Conservation (phyloP, 2,113 vertebrate genomes). For the Channa maculata region DNA sequence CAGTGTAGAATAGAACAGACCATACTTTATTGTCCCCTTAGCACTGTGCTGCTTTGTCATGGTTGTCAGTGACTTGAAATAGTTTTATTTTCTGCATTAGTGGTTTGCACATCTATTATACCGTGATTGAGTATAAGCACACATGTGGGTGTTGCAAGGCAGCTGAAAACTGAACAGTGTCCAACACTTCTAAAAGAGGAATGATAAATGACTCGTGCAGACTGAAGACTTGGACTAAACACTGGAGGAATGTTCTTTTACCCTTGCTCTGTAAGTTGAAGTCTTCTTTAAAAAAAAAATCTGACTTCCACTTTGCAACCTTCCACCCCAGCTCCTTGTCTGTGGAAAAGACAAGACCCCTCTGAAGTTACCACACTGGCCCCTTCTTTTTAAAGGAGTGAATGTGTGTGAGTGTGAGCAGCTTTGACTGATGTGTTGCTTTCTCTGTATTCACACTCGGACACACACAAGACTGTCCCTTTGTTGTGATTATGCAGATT, state of each 20-base stretch:
- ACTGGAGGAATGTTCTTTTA: constrained; percentile 33
- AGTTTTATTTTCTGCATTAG: neutral
- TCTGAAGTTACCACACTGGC: constrained; percentile 62
- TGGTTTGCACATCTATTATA: neutral
- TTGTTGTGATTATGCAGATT: constrained; percentile 74
- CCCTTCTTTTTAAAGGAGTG: constrained; percentile 38
- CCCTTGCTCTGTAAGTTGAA: constrained; percentile 36
- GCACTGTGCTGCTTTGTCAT: neutral
- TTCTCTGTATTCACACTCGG: constrained; percentile 9
- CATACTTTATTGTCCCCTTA: too few species aligned
- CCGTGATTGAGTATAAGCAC: too few species aligned
- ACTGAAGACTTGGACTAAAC: constrained; percentile 36
- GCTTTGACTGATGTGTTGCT: constrained; percentile 57
- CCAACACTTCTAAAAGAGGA: constrained; percentile 37
- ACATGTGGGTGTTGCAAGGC: neutral
- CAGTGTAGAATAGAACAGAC: too few species aligned
- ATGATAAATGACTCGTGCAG: constrained; percentile 32
- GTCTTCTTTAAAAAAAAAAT: constrained; percentile 67
- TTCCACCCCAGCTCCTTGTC: constrained; percentile 38
- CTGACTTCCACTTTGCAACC: constrained; percentile 57
- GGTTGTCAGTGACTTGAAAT: neutral
- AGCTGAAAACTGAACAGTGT: constrained; percentile 29
- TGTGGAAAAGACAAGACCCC: constrained; percentile 39
- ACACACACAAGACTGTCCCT: constrained; percentile 37
- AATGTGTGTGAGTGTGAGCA: constrained; percentile 22